These are phyloP conservation scores for Lepidocyrtinus sp. DNA, from an alignment of 2,888 invertebrate genomes.

Conservation along the genomic window DNA sequence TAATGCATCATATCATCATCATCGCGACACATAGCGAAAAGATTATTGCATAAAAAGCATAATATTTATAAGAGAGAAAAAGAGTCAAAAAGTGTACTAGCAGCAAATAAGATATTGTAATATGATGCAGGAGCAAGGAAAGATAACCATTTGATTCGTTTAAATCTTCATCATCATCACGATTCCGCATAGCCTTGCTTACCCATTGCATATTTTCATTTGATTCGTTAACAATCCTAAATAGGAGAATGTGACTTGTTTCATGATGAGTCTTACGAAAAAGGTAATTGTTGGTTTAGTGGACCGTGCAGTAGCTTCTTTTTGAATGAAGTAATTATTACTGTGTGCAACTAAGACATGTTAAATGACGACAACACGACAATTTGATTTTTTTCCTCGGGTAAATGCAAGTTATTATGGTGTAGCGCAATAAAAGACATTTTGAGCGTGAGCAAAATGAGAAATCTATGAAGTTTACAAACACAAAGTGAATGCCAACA, in stretches of 20 bases:
- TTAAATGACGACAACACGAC: too few species aligned
- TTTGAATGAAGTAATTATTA: neutral
- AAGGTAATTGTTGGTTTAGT: neutral
- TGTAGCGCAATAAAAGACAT: too few species aligned
- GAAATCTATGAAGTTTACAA: too few species aligned
- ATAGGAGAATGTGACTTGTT: neutral
- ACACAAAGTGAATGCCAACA: too few species aligned
- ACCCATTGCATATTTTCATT: neutral
- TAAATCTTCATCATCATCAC: neutral
- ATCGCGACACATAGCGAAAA: neutral
- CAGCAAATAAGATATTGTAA: neutral
- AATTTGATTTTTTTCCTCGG: too few species aligned
- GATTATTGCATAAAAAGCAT: neutral
- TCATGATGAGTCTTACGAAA: neutral
- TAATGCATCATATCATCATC: too few species aligned
- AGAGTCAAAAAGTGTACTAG: neutral
- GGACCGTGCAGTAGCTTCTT: too few species aligned
- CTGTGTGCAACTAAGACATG: neutral
- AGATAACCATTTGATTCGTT: neutral
- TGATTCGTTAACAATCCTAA: neutral
- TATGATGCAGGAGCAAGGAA: neutral
- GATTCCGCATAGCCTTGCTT: neutral
- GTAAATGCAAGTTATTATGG: too few species aligned
- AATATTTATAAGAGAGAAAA: neutral
- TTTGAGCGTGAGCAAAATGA: too few species aligned